These are phyloP conservation scores for Cosmia trapezina DNA, from an alignment of 2,888 invertebrate species.

Conservation along the genomic window DNA sequence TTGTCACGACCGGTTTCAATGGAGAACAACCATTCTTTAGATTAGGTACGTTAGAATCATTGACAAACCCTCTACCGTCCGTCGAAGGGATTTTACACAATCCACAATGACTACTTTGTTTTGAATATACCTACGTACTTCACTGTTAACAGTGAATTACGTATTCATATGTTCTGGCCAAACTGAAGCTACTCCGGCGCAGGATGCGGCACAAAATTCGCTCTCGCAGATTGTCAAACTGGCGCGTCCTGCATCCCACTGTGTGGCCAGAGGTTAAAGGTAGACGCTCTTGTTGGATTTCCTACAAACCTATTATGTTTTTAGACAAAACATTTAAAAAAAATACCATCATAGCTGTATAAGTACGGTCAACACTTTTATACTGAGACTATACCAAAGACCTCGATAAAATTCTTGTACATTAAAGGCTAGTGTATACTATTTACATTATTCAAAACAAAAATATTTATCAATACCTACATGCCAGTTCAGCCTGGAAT, in stretches of 20 bases:
- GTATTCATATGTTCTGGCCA: not conserved
- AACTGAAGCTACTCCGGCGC: not conserved
- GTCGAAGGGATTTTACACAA: not conserved
- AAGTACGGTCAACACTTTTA: constrained; percentile 28
- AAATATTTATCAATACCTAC: constrained; percentile 26
- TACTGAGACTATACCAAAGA: constrained; percentile 24
- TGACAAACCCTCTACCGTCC: not conserved
- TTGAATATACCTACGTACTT: not conserved
- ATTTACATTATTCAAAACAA: constrained; percentile 31
- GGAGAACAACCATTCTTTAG: too few species aligned
- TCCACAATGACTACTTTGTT: not conserved
- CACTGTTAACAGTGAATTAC: not conserved
- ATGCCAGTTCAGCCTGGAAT: constrained; percentile 11
- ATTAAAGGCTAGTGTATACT: constrained; percentile 33
- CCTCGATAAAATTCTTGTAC: constrained; percentile 21
- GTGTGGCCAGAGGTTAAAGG: not conserved
- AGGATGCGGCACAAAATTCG: not conserved
- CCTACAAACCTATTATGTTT: not conserved
- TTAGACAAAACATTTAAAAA: not conserved
- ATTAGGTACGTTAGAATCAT: not conserved
- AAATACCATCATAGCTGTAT: not conserved
- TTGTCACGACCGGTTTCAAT: too few species aligned
- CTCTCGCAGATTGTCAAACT: not conserved
- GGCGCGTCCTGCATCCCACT: not conserved
- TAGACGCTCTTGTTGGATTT: constrained; percentile 14